Percentiles rank a stretch among this genome's conserved stretches.
Evolutionary conservation across 64 coral and sea anemone species (phyloP).

Genomic region (Dendronephthya gigantea): DNA sequence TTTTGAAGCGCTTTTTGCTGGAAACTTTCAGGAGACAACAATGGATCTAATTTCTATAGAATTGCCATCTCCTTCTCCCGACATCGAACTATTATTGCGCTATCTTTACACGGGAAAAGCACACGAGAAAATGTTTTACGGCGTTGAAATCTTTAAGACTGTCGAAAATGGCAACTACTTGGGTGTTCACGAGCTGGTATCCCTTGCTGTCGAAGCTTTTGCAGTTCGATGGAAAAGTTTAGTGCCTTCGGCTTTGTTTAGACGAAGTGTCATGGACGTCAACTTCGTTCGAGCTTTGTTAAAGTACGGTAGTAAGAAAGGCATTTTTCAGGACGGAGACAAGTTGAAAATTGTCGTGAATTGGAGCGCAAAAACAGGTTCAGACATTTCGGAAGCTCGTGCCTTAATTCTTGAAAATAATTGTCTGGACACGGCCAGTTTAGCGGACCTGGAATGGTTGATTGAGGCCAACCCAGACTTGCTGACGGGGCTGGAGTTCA

Average conservation of each 20-base stretch:
- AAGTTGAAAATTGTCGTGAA: conserved; percentile 64
- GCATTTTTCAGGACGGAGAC: conserved; percentile 62
- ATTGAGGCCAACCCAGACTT: conserved; percentile 58
- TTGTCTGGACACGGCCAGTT: conserved; percentile 54
- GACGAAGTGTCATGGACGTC: conserved; percentile 59
- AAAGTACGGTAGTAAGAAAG: conserved; percentile 67
- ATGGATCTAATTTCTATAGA: conserved; percentile 78
- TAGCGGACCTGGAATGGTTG: conserved; percentile 73
- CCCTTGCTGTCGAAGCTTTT: conserved; percentile 54
- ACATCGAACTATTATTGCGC: conserved; percentile 63
- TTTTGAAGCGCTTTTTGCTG: conserved; percentile 59
- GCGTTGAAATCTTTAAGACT: conserved; percentile 65
- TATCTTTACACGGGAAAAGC: conserved; percentile 73
- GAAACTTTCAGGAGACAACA: conserved; percentile 51
- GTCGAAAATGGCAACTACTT: conserved; percentile 74
- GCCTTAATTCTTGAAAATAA: conserved; percentile 56
- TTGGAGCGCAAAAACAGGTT: conserved; percentile 61
- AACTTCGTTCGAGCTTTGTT: conserved; percentile 58
- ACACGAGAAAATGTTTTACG: conserved; percentile 45
- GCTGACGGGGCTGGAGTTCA: conserved; percentile 43
- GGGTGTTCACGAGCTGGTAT: conserved; percentile 54
- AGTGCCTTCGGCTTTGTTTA: conserved; percentile 52
- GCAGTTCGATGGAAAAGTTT: conserved; percentile 70
- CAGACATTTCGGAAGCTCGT: conserved; percentile 40
- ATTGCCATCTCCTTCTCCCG: conserved; percentile 47